Evolutionary conservation across 2,888 invertebrate genomes (phyloP).

Genomic region (Leptothorax acervorum): DNA sequence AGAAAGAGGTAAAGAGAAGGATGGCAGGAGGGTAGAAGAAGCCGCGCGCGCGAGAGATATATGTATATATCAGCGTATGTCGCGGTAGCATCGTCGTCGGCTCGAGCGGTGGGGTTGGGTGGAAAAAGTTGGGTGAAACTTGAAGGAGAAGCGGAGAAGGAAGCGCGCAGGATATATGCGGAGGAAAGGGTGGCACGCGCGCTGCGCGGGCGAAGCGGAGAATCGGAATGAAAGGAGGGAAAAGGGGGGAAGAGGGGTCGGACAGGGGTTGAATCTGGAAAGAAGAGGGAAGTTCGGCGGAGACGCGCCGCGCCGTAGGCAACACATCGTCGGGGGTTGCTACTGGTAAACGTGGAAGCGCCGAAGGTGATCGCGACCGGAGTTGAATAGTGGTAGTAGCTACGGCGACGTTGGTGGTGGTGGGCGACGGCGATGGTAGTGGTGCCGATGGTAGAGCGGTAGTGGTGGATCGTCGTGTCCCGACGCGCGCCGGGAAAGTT

Average conservation of each 20-base stretch:
- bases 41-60: slow-evolving; percentile 63
- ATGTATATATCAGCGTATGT: slow-evolving; percentile 64
- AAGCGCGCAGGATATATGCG: slow-evolving; percentile 58
- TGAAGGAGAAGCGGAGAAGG: slow-evolving; percentile 73
- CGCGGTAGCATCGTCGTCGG: slow-evolving; percentile 67
- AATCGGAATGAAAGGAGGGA: slow-evolving; percentile 72
- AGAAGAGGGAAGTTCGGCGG: slow-evolving; percentile 56
- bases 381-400: slow-evolving; percentile 49
- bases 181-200: slow-evolving; percentile 61
- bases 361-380: slow-evolving; percentile 64
- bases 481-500: slow-evolving; percentile 81
- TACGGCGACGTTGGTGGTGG: slow-evolving; percentile 48
- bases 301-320: slow-evolving; percentile 58
- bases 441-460: slow-evolving; percentile 31
- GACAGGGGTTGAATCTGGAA: slow-evolving; percentile 53
- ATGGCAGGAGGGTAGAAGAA: slow-evolving; percentile 39
- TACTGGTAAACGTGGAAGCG: slow-evolving; percentile 68
- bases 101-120: slow-evolving; percentile 57
- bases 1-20: slow-evolving; percentile 32
- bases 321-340: slow-evolving; percentile 53
- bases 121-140: slow-evolving; percentile 79
- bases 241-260: slow-evolving; percentile 31
- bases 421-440: slow-evolving; percentile 21
- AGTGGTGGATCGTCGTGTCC: slow-evolving; percentile 70
- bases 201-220: slow-evolving; percentile 62